These are phyloP conservation scores for Eurystomus glaucurus DNA, from an alignment of 2,797 vertebrate genomes.

Conservation along the genomic window DNA sequence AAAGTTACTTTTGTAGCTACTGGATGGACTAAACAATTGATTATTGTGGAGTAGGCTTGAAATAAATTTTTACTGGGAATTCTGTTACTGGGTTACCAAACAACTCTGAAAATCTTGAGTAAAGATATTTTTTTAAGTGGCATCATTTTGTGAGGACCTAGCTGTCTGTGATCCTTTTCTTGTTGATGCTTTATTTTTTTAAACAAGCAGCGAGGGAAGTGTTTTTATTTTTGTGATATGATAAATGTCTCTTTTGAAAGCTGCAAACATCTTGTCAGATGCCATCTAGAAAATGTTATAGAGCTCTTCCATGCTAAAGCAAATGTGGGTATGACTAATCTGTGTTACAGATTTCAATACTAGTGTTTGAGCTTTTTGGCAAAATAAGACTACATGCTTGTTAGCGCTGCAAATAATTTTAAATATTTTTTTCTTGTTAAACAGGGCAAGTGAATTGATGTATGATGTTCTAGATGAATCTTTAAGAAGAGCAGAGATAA, in stretches of 20 bases:
- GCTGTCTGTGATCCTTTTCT: neutral
- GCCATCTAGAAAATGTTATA: neutral
- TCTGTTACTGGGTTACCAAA: neutral
- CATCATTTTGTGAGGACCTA: neutral
- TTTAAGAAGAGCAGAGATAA: conserved; percentile 96
- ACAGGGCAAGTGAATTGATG: conserved; percentile 94
- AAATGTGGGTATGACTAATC: neutral
- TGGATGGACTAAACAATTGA: neutral
- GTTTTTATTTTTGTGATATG: neutral
- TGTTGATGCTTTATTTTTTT: neutral
- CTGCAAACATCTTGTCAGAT: neutral
- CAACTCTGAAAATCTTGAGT: neutral
- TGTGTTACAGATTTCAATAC: neutral
- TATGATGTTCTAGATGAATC: conserved; percentile 98
- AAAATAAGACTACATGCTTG: neutral
- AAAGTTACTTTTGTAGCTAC: neutral
- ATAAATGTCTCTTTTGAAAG: neutral
- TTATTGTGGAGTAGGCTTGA: neutral
- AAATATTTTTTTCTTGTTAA: conserved; percentile 70
- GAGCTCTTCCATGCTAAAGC: neutral
- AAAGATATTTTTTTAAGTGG: neutral
- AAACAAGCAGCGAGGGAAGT: neutral
- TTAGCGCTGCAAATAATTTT: conserved; percentile 49
- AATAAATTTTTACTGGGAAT: neutral
- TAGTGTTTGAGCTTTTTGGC: neutral